Conservation (phyloP, 2,113 vertebrate genomes). For the Notiomystis cincta region DNA sequence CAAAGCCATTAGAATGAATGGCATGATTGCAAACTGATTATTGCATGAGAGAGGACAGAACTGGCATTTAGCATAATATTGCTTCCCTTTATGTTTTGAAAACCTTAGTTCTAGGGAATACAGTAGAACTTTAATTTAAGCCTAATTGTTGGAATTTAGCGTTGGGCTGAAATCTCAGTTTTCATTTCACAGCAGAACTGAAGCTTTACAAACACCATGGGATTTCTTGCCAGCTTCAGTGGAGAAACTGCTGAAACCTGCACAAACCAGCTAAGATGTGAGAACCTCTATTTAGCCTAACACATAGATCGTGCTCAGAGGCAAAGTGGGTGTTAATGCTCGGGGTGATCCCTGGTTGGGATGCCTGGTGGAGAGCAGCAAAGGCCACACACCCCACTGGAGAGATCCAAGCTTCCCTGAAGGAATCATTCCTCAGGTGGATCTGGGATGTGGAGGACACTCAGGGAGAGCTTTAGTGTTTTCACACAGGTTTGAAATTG, state of each 20-base stretch:
- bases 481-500: neutral
- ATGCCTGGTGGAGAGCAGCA: neutral
- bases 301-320: neutral
- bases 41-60: slow-evolving; percentile 16
- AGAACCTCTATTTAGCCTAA: neutral
- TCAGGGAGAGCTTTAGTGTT: neutral
- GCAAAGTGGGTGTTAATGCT: neutral
- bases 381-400: neutral
- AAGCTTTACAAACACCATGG: neutral
- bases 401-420: neutral
- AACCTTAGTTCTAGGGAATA: slow-evolving; percentile 16
- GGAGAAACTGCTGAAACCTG: slow-evolving; percentile 28
- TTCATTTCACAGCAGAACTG: neutral
- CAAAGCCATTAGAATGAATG: slow-evolving; percentile 57
- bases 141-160: slow-evolving; percentile 31
- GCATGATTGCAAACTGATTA: slow-evolving; percentile 30
- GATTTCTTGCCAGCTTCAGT: neutral
- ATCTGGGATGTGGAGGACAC: neutral
- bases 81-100: slow-evolving; percentile 35
- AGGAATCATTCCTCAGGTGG: neutral
- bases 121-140: neutral
- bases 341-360: neutral
- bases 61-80: slow-evolving; percentile 38
- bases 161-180: slow-evolving; percentile 27
- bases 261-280: neutral